phyloP scores from a whole-genome alignment of 2,797 vertebrate species.

The Onychomys leucogaster region DNA sequence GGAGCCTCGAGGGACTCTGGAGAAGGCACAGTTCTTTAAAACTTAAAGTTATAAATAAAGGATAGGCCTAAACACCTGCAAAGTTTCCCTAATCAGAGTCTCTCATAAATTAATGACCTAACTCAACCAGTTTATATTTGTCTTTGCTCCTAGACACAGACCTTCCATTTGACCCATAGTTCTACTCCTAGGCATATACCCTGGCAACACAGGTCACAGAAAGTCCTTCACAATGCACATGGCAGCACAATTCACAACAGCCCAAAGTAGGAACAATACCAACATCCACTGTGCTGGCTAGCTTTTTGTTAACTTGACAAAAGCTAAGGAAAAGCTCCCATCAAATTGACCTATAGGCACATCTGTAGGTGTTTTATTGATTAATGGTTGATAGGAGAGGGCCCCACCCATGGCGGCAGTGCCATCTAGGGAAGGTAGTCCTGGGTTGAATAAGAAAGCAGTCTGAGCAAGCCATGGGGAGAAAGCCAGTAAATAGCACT shows the following conservation, averaged over 20 bases:
- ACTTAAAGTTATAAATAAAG: slow-evolving; percentile 37
- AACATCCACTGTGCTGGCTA: not conserved
- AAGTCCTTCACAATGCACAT: not conserved
- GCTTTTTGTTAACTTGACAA: not conserved
- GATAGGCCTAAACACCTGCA: not conserved
- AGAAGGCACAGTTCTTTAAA: slow-evolving; percentile 56
- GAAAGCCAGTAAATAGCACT: not conserved
- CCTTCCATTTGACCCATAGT: not conserved
- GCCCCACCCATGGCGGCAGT: not conserved
- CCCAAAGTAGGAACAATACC: not conserved
- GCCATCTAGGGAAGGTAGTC: not conserved
- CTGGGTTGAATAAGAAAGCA: not conserved
- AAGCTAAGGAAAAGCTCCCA: not conserved
- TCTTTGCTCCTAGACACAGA: slow-evolving; percentile 19
- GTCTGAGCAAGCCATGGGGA: no score
- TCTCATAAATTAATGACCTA: not conserved
- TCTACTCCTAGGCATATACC: not conserved
- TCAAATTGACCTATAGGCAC: not conserved
- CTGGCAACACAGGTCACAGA: slow-evolving; percentile 16
- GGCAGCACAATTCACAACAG: not conserved
- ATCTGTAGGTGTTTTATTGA: not conserved
- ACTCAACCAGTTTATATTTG: not conserved
- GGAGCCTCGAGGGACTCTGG: not conserved
- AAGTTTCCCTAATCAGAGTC: not conserved
- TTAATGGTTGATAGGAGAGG: not conserved